These are phyloP conservation scores for Trichonephila inaurata DNA, from an alignment of 1,140 invertebrate genomes.

Conservation along the genomic window DNA sequence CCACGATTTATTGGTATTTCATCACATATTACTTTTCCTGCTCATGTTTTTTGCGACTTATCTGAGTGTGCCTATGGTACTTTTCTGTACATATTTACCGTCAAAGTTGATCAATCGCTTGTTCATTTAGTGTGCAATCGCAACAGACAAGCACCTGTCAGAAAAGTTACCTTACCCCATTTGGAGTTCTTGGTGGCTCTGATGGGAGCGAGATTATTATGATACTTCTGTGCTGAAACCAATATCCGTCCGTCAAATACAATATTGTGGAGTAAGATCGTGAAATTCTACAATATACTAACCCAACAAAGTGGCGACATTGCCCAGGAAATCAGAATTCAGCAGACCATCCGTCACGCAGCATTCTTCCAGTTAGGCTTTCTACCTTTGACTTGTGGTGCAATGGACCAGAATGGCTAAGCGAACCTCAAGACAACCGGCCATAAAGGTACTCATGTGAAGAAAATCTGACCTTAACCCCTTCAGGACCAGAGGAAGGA, in stretches of 20 bases:
- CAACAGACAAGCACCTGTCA: slow-evolving; percentile 56
- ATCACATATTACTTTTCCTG: neutral
- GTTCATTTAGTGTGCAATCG: slow-evolving; percentile 17
- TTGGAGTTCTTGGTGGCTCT: slow-evolving; percentile 44
- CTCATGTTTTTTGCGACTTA: slow-evolving; percentile 48
- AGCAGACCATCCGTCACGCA: too few relatives aligned
- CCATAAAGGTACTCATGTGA: too few relatives aligned
- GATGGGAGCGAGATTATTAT: neutral
- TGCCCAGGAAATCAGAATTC: too few relatives aligned
- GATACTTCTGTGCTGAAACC: slow-evolving; percentile 38
- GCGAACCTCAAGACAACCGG: too few relatives aligned
- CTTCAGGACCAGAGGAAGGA: too few relatives aligned
- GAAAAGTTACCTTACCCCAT: neutral
- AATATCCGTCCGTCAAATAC: neutral
- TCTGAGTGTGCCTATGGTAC: slow-evolving; percentile 45
- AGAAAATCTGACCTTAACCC: too few relatives aligned
- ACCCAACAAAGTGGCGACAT: too few relatives aligned
- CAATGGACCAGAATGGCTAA: too few relatives aligned
- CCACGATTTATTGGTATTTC: neutral
- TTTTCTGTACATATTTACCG: slow-evolving; percentile 23
- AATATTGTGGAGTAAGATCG: slow-evolving; percentile 41
- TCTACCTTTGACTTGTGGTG: too few relatives aligned
- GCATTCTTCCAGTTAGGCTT: too few relatives aligned
- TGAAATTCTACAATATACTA: too few relatives aligned
- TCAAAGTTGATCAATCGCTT: neutral